A percentile compares a stretch with the other conserved stretches of the same genome.
phyloP scores from a whole-genome alignment of 1,140 invertebrate genomes.

The Melipona quadrifasciata region DNA sequence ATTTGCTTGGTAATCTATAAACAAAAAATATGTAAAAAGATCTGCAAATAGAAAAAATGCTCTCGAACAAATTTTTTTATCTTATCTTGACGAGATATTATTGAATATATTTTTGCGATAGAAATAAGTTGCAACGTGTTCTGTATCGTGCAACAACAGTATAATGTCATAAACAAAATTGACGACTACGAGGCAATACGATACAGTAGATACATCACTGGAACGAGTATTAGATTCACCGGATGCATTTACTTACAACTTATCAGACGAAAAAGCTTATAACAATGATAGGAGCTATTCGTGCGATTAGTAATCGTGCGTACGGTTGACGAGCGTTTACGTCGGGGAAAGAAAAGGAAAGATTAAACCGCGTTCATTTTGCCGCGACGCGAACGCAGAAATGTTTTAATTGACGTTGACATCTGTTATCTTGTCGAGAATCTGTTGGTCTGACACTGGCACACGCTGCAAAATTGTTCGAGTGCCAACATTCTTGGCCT shows the following conservation, averaged over 20 bases:
- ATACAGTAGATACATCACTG: neutral
- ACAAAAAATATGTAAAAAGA: neutral
- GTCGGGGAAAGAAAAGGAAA: too few relatives aligned
- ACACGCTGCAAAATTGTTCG: neutral
- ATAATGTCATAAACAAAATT: neutral
- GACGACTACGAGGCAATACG: neutral
- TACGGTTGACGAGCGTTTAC: neutral
- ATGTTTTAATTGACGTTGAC: neutral
- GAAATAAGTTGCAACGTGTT: neutral
- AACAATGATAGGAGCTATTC: neutral
- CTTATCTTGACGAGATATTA: too few relatives aligned
- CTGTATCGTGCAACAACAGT: neutral
- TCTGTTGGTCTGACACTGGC: neutral
- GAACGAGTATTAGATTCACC: neutral
- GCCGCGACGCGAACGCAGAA: neutral
- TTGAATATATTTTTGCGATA: neutral
- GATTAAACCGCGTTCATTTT: neutral
- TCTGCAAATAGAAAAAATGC: neutral
- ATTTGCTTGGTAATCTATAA: neutral
- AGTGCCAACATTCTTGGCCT: neutral
- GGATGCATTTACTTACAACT: slow-evolving; percentile 28
- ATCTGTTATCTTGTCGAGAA: neutral
- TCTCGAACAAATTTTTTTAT: neutral
- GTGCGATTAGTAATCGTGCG: neutral
- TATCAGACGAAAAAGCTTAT: slow-evolving; percentile 18